These are phyloP conservation scores for Euspilapteryx auroguttella DNA, from an alignment of 2,888 invertebrate species.

Conservation along the genomic window DNA sequence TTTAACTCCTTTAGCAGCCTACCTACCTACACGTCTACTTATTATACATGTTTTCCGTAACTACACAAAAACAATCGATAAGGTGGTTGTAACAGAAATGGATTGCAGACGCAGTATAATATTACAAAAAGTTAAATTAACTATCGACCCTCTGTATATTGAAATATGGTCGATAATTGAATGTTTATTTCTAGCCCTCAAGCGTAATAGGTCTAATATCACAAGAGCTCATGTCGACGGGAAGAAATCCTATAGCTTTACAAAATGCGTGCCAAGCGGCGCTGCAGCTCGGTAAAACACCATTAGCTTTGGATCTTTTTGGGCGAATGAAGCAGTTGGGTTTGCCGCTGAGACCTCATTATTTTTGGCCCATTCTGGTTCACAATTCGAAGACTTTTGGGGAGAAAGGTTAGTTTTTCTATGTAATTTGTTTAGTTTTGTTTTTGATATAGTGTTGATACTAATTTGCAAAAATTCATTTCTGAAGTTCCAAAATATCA, in stretches of 20 bases:
- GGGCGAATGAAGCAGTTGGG: slow-evolving; percentile 35
- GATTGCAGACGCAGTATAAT: too few relatives aligned
- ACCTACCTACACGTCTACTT: too few relatives aligned
- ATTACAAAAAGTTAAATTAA: too few relatives aligned
- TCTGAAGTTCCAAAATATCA: too few relatives aligned
- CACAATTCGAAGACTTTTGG: slow-evolving; percentile 46
- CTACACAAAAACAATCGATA: too few relatives aligned
- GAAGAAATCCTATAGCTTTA: slow-evolving; percentile 46
- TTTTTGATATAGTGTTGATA: neutral
- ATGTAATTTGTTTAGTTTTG: neutral
- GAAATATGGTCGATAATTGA: too few relatives aligned
- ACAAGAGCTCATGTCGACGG: slow-evolving; percentile 41
- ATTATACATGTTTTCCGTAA: too few relatives aligned
- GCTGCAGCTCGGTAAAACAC: slow-evolving; percentile 38
- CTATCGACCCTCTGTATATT: too few relatives aligned
- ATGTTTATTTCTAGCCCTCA: slow-evolving; percentile 47
- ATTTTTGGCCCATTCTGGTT: slow-evolving; percentile 68
- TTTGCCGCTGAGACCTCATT: slow-evolving; percentile 57
- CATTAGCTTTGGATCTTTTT: slow-evolving; percentile 43
- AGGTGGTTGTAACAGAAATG: too few relatives aligned
- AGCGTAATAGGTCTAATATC: slow-evolving; percentile 36
- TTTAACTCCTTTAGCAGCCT: too few relatives aligned
- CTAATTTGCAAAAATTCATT: neutral
- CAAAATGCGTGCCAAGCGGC: slow-evolving; percentile 58
- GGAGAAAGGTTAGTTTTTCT: slow-evolving; percentile 38